A percentile compares a stretch with the other conserved stretches of the same genome.
These are phyloP conservation scores for Malaclemys terrapin DNA, from an alignment of 2,113 vertebrate genomes.

Conservation along the genomic window DNA sequence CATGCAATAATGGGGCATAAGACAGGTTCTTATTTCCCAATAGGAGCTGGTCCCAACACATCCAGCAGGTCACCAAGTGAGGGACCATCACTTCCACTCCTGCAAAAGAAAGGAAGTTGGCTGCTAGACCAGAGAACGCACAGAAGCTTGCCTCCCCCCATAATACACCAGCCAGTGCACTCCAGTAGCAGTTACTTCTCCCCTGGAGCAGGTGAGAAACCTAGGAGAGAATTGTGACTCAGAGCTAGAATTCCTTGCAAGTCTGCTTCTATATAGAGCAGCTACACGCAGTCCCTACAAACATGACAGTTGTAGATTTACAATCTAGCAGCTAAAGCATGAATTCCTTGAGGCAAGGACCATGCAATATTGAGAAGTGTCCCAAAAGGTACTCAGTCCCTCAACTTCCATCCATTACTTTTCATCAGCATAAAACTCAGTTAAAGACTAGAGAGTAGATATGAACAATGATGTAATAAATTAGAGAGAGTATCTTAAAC, in stretches of 20 bases:
- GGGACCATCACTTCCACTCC: background rate
- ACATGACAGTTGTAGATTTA: background rate
- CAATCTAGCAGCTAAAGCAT: background rate
- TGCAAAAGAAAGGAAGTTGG: accelerated
- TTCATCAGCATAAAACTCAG: background rate
- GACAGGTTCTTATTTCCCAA: accelerated
- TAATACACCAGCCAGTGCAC: accelerated
- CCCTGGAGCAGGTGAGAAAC: conserved; percentile 30
- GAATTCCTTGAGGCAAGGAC: background rate
- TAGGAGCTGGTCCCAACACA: background rate
- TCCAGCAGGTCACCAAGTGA: accelerated
- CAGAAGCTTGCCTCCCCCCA: background rate
- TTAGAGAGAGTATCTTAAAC: background rate
- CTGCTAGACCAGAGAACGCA: background rate
- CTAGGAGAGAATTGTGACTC: conserved; percentile 12
- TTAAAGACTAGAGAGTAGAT: accelerated
- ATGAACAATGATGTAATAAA: accelerated
- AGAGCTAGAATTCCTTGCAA: background rate
- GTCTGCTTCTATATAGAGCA: background rate
- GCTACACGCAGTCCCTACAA: background rate
- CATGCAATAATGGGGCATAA: accelerated
- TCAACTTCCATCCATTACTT: background rate
- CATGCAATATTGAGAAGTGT: background rate
- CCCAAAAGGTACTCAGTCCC: background rate
- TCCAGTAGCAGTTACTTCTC: conserved; percentile 23